Conservation (phyloP, 2,888 invertebrate genomes). For the Xestobium rufovillosum region DNA sequence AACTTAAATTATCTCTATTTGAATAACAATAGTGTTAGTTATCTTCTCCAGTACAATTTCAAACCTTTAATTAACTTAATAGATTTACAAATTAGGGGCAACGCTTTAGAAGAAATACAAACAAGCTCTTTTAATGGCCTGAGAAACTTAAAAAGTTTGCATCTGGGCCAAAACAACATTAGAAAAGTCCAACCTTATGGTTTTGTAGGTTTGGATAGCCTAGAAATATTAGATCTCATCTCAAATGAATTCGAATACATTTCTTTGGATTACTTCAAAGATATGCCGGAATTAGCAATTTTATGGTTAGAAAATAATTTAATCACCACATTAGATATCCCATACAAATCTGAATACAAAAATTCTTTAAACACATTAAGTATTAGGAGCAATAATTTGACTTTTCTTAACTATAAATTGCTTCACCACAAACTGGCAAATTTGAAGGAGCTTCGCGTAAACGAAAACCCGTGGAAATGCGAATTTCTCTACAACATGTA, state of each 20-base stretch:
- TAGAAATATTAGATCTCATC: conserved; percentile 36
- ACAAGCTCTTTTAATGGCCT: conserved; percentile 40
- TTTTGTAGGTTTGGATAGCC: conserved; percentile 36
- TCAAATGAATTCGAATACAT: conserved; percentile 34
- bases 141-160: conserved; percentile 34
- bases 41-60: conserved; percentile 38
- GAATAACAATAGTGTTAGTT: conserved; percentile 38
- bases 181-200: conserved; percentile 36
- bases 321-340: conserved; percentile 30
- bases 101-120: conserved; percentile 37
- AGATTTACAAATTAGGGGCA: conserved; percentile 38
- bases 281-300: conserved; percentile 32
- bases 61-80: conserved; percentile 36
- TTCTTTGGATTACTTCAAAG: conserved; percentile 30
- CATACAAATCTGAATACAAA: conserved; percentile 29
- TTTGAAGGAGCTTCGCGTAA: conserved; percentile 35
- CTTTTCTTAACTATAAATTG: conserved; percentile 32
- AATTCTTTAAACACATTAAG: conserved; percentile 32
- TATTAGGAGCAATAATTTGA: conserved; percentile 34
- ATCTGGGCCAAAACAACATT: conserved; percentile 41
- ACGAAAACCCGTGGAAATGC: conserved; percentile 36
- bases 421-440: conserved; percentile 33
- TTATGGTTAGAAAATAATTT: conserved; percentile 37
- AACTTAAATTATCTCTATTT: conserved; percentile 38
- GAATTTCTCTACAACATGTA: conserved; percentile 37